A percentile compares a stretch with the other conserved stretches of the same genome.
Evolutionary conservation across 2,888 invertebrate genomes (phyloP).

Genomic region (Orchesella flavescens): DNA sequence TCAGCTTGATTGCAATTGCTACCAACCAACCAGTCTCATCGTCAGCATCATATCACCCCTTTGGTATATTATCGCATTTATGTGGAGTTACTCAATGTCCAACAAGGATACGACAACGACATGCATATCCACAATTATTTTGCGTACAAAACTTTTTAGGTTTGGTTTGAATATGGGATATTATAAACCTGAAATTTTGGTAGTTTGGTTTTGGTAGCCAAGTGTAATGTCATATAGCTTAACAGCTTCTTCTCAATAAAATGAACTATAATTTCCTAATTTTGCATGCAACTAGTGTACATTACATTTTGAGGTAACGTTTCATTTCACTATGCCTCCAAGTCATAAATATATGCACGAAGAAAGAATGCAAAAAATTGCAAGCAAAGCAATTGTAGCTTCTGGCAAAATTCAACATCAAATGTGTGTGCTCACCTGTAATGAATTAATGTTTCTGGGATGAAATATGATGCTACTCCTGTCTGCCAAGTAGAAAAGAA

Average conservation of each 20-base stretch:
- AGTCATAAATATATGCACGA: conserved; percentile 20
- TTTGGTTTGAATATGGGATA: not conserved
- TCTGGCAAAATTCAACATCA: conserved; percentile 8
- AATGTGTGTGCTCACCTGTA: not conserved
- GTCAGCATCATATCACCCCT: not conserved
- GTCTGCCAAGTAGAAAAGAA: conserved; percentile 17
- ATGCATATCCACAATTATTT: conserved; percentile 14
- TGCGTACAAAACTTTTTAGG: not conserved
- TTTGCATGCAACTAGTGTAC: conserved; percentile 48
- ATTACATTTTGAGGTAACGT: not conserved
- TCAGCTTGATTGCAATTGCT: not conserved
- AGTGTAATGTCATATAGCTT: not conserved
- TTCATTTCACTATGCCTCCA: conserved; percentile 5
- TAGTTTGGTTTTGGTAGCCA: conserved; percentile 1
- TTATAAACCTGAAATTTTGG: conserved; percentile 23
- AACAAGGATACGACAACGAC: not conserved
- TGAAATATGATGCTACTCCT: conserved; percentile 31
- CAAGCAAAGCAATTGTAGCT: not conserved
- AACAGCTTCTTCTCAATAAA: conserved; percentile 10
- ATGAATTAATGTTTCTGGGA: not conserved
- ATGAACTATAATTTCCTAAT: conserved; percentile 36
- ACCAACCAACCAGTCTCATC: conserved; percentile 4
- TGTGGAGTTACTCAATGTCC: not conserved
- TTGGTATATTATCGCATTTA: not conserved
- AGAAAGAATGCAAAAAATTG: conserved; percentile 5